Conservation (phyloP, 1,140 invertebrate species). For the Drosophila orena region DNA sequence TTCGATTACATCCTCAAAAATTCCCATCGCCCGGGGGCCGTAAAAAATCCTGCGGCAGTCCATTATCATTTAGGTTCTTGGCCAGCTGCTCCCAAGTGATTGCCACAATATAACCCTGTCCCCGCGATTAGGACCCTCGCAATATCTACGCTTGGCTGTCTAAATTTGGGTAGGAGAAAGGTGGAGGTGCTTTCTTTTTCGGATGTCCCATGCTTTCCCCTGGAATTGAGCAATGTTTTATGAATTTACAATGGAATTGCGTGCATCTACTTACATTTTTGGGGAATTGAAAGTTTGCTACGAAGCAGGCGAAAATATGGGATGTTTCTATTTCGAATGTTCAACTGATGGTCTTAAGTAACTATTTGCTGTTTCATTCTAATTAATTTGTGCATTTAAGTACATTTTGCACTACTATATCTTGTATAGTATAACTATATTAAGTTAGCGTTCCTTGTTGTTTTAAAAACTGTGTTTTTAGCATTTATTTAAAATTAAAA, state of each 20-base stretch:
- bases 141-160: neutral
- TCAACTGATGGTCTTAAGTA: too few relatives aligned
- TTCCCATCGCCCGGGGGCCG: neutral
- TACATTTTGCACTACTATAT: too few relatives aligned
- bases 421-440: too few relatives aligned
- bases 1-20: slow-evolving; percentile 1
- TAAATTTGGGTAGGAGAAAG: neutral
- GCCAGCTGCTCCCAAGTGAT: neutral
- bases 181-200: neutral
- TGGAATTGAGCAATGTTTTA: neutral
- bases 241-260: neutral
- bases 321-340: neutral
- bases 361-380: too few relatives aligned
- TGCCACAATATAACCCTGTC: slow-evolving; percentile 2
- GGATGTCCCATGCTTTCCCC: neutral
- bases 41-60: neutral
- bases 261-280: neutral
- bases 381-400: too few relatives aligned
- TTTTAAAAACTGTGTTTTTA: too few relatives aligned
- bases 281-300: neutral
- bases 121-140: neutral
- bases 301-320: neutral
- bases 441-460: too few relatives aligned
- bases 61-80: slow-evolving; percentile 1
- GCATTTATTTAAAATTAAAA: too few relatives aligned